phyloP scores from a whole-genome alignment of 2,888 invertebrate species.

The Drosophila anomalipes region DNA sequence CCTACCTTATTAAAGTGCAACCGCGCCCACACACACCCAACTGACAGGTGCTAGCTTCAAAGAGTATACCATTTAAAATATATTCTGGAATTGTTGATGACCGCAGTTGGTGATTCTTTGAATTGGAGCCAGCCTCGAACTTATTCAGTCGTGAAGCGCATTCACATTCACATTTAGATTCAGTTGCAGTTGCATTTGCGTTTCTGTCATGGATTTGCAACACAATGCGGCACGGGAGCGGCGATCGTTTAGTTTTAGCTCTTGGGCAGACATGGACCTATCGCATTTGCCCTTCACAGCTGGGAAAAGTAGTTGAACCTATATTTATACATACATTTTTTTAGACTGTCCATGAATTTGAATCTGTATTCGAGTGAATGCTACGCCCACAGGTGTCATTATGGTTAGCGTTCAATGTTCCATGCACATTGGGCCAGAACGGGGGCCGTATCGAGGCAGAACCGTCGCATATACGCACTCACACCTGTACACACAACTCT shows the following conservation, averaged over 20 bases:
- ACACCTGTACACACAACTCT: conserved; percentile 56
- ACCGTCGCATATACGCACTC: conserved; percentile 52
- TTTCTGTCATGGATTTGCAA: conserved; percentile 57
- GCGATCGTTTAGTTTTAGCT: conserved; percentile 56
- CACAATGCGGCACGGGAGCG: conserved; percentile 53
- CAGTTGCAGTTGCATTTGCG: conserved; percentile 9
- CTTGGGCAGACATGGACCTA: conserved; percentile 34
- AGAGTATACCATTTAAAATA: conserved; percentile 46
- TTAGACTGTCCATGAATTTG: conserved; percentile 68
- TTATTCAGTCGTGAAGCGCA: conserved; percentile 78
- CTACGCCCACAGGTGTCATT: conserved; percentile 77
- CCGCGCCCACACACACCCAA: conserved; percentile 67
- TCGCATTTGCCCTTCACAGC: conserved; percentile 64
- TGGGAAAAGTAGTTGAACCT: conserved; percentile 33
- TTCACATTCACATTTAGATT: conserved; percentile 49
- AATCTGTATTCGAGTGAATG: conserved; percentile 28
- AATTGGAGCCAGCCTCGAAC: conserved; percentile 69
- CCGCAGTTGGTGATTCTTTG: conserved; percentile 41
- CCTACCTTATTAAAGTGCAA: conserved; percentile 54
- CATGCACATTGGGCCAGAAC: conserved; percentile 75
- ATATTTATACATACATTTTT: conserved; percentile 14
- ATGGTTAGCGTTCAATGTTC: conserved; percentile 63
- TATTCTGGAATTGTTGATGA: conserved; percentile 51
- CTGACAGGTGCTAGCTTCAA: conserved; percentile 67
- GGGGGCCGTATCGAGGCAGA: conserved; percentile 62